Percentiles rank a stretch among this genome's conserved stretches.
Conservation (phyloP, 2,888 invertebrate genomes). For the Carabus problematicus region DNA sequence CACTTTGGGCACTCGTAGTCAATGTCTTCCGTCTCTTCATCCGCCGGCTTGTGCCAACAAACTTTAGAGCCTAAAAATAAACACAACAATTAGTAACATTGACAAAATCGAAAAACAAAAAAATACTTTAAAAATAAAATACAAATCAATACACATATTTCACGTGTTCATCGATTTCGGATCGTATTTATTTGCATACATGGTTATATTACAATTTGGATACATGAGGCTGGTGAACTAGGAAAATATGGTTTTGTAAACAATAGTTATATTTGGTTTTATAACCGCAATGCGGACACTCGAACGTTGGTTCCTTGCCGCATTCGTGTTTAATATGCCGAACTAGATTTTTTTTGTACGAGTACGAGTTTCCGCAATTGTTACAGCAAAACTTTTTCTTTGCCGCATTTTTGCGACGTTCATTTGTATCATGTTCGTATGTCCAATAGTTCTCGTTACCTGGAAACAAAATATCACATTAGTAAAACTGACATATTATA, state of each 20-base stretch:
- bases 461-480: too few relatives aligned
- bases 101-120: not conserved
- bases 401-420: not conserved
- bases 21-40: not conserved
- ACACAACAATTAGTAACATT: not conserved
- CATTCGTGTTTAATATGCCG: slow-evolving; percentile 57
- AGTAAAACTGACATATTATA: too few relatives aligned
- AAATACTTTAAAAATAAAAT: not conserved
- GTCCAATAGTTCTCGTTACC: too few relatives aligned
- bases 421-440: too few relatives aligned
- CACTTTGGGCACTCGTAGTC: slow-evolving; percentile 51
- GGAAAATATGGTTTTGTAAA: slow-evolving; percentile 15
- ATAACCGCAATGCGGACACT: slow-evolving; percentile 61
- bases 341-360: slow-evolving; percentile 45
- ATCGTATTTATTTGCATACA: not conserved
- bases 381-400: slow-evolving; percentile 5
- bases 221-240: not conserved
- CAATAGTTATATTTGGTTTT: slow-evolving; percentile 37
- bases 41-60: not conserved
- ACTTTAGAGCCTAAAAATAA: slow-evolving; percentile 1
- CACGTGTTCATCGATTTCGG: not conserved
- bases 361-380: slow-evolving; percentile 1
- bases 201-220: slow-evolving; percentile 1
- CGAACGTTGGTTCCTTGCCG: slow-evolving; percentile 56
- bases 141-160: not conserved